These are phyloP conservation scores for Cenopis cana DNA, from an alignment of 2,888 invertebrate genomes.

Conservation along the genomic window DNA sequence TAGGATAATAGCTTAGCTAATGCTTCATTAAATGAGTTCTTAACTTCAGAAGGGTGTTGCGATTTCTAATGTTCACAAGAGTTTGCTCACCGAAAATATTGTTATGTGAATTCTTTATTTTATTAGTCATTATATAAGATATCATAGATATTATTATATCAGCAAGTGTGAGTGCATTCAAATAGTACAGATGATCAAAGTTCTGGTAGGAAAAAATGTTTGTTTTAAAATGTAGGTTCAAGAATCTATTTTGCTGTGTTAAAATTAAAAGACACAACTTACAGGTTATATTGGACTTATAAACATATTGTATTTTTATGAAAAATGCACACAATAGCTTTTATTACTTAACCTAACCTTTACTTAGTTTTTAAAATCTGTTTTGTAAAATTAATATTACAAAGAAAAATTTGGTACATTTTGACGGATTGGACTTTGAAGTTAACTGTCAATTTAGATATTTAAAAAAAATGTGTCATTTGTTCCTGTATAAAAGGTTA, in stretches of 20 bases:
- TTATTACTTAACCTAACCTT: no score
- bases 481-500: background rate
- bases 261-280: background rate
- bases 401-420: background rate
- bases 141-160: background rate
- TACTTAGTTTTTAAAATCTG: background rate
- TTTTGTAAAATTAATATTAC: background rate
- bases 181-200: no score
- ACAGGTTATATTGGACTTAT: background rate
- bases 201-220: no score
- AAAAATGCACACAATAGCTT: background rate
- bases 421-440: background rate
- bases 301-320: no score
- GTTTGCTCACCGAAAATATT: no score
- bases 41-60: no score
- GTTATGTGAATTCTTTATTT: no score
- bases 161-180: no score
- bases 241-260: background rate
- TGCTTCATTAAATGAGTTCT: no score
- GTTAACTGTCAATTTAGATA: conserved; percentile 7
- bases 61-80: no score
- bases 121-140: background rate
- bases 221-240: no score
- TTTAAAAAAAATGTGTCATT: background rate
- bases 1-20: no score